A percentile compares a stretch with the other conserved stretches of the same genome.
phyloP scores from a whole-genome alignment of 1,140 invertebrate species.

The Armadillidium nasatum region DNA sequence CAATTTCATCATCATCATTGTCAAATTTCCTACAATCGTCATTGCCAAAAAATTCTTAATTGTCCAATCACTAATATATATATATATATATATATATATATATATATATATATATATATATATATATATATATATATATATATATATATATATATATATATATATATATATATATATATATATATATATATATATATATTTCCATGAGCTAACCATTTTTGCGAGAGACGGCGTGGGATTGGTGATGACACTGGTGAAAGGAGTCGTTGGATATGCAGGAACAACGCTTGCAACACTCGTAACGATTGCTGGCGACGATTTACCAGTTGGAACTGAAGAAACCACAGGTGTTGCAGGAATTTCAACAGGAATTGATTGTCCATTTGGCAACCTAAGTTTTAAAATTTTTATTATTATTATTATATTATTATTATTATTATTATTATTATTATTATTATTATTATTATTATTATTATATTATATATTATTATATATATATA shows the following conservation, averaged over 20 bases:
- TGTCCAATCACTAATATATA: too few relatives aligned
- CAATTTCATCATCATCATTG: too few relatives aligned
- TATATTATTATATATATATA: neutral
- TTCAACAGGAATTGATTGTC: conserved; percentile 42
- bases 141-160: too few relatives aligned
- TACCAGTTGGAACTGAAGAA: conserved; percentile 24
- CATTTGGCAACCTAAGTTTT: conserved; percentile 38
- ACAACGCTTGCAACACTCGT: conserved; percentile 5
- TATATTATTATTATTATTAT: neutral
- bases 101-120: too few relatives aligned
- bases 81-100: too few relatives aligned
- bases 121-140: too few relatives aligned
- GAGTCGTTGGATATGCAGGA: neutral
- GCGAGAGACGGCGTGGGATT: conserved; percentile 32
- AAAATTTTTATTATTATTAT: too few relatives aligned
- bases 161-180: too few relatives aligned
- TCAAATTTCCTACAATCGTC: too few relatives aligned
- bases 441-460: neutral
- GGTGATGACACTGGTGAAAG: neutral
- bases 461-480: neutral
- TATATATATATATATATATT: neutral
- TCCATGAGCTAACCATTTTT: conserved; percentile 34
- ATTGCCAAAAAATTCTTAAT: too few relatives aligned
- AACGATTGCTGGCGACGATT: conserved; percentile 2
- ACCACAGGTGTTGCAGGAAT: conserved; percentile 42